A percentile compares a stretch with the other conserved stretches of the same genome.
Evolutionary conservation across 2,113 vertebrate species (phyloP).

Genomic region (Formicarius rufipectus): DNA sequence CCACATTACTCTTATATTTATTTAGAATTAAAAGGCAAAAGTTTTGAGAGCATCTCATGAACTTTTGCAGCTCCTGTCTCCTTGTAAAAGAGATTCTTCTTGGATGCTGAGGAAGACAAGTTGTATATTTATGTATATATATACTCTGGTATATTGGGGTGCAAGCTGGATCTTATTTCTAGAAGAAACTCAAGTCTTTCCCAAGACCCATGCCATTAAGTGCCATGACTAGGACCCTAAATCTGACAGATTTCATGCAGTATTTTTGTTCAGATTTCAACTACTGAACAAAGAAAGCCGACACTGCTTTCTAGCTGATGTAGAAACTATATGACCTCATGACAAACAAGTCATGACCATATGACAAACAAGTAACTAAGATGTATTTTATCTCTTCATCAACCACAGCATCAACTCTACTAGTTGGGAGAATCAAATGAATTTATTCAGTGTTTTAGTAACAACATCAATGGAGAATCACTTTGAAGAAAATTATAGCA

Average conservation of each 20-base stretch:
- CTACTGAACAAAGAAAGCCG: neutral
- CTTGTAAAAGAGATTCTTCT: neutral
- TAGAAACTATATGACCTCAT: neutral
- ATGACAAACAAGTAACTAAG: neutral
- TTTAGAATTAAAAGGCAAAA: neutral
- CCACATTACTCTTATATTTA: neutral
- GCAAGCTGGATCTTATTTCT: neutral
- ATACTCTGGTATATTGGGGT: neutral
- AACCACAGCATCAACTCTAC: neutral
- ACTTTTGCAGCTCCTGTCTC: neutral
- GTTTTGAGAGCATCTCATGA: neutral
- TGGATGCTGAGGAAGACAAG: neutral
- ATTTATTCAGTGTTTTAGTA: neutral
- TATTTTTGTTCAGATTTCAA: conserved; percentile 17
- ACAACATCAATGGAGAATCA: neutral
- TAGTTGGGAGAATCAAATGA: neutral
- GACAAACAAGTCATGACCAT: too few species aligned
- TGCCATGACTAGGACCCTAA: neutral
- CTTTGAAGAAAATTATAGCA: neutral
- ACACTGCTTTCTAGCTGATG: neutral
- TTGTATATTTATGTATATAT: neutral
- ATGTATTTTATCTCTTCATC: neutral
- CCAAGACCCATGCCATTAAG: neutral
- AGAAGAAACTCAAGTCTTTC: conserved; percentile 5
- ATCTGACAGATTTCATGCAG: neutral